Conservation (phyloP, 2,797 vertebrate genomes). For the Bucorvus abyssinicus region DNA sequence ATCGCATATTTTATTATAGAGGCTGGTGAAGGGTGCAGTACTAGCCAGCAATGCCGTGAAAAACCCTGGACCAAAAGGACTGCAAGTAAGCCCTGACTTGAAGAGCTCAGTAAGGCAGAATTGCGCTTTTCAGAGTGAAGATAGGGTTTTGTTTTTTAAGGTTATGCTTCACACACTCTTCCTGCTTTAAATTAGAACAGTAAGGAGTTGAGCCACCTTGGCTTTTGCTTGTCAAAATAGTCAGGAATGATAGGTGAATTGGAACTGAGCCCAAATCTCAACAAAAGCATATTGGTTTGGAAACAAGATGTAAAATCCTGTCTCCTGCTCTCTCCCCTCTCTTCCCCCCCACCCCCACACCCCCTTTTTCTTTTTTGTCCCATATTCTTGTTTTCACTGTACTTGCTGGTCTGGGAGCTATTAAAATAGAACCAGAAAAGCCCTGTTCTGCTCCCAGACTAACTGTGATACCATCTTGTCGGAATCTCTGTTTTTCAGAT, state of each 20-base stretch:
- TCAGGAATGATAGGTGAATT: slow-evolving; percentile 4
- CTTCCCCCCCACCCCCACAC: too few species aligned
- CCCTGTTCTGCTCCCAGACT: neutral
- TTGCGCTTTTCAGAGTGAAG: neutral
- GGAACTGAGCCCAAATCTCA: neutral
- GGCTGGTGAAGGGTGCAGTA: neutral
- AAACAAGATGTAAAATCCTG: neutral
- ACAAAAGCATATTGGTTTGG: slow-evolving; percentile 16
- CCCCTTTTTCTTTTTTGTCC: neutral
- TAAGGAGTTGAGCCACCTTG: slow-evolving; percentile 33
- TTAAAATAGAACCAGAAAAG: slow-evolving; percentile 12
- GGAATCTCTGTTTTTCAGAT: neutral
- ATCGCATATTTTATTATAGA: neutral
- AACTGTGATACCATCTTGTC: neutral
- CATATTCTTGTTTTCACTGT: neutral
- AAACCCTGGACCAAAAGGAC: neutral
- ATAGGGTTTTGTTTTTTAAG: neutral
- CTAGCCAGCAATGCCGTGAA: neutral
- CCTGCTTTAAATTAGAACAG: slow-evolving; percentile 40
- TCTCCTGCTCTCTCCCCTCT: neutral
- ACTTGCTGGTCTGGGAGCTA: neutral
- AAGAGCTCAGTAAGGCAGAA: neutral
- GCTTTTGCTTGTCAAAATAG: slow-evolving; percentile 48
- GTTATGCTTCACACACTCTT: neutral
- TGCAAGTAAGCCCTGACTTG: neutral